Percentiles rank a stretch among this genome's conserved stretches.
Evolutionary conservation across 2,888 invertebrate species (phyloP).

Genomic region (Acanthoscelides obtectus): DNA sequence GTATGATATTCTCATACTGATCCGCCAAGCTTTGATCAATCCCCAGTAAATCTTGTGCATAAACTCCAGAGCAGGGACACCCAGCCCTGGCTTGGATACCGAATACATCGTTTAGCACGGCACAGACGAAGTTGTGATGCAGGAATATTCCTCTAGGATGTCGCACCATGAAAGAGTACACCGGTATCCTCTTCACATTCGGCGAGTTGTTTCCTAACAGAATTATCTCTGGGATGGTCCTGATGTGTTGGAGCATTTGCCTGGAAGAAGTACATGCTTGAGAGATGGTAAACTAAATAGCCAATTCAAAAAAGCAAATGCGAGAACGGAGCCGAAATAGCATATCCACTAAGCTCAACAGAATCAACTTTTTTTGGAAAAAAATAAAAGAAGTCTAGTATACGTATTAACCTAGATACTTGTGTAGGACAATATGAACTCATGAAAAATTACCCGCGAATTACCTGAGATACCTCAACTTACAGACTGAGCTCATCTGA

Average conservation of each 20-base stretch:
- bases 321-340: no score
- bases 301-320: neutral
- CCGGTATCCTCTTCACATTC: constrained; percentile 66
- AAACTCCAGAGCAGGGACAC: constrained; percentile 76
- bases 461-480: no score
- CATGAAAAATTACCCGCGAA: no score
- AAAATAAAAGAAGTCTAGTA: no score
- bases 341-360: no score
- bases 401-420: no score
- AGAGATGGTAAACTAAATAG: neutral
- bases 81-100: constrained; percentile 84
- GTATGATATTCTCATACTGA: constrained; percentile 67
- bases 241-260: constrained; percentile 73
- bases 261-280: constrained; percentile 48
- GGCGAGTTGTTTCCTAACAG: constrained; percentile 68
- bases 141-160: constrained; percentile 78
- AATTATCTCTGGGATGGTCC: constrained; percentile 74
- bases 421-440: no score
- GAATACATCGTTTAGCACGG: constrained; percentile 85
- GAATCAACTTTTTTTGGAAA: no score
- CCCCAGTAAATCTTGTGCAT: constrained; percentile 79
- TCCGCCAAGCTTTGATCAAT: constrained; percentile 72
- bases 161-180: constrained; percentile 81
- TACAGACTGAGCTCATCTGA: no score
- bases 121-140: constrained; percentile 84